phyloP scores from a whole-genome alignment of 2,797 vertebrate species.

The Pangasius macronema region DNA sequence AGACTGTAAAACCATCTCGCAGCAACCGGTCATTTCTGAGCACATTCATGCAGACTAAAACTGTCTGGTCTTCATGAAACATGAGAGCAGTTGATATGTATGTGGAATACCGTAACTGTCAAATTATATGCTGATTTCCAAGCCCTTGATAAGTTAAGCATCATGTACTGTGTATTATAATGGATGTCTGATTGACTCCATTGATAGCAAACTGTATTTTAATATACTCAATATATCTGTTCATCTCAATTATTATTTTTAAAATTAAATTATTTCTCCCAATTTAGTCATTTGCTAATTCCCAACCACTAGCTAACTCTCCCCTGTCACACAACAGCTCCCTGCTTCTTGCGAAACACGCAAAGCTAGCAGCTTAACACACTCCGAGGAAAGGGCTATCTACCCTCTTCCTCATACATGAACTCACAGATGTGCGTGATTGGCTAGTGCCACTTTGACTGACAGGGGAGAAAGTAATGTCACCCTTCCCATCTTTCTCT shows the following conservation, averaged over 20 bases:
- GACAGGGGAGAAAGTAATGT: not conserved
- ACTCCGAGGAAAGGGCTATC: not conserved
- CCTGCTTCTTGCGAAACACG: not conserved
- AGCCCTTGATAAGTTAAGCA: not conserved
- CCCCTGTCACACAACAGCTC: not conserved
- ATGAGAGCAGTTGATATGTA: not conserved
- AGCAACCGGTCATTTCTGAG: not conserved
- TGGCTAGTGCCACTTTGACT: not conserved
- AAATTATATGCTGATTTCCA: not conserved
- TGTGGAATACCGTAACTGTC: not conserved
- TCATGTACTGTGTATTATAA: not conserved
- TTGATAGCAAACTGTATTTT: not conserved
- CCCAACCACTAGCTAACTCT: not conserved
- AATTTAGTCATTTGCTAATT: not conserved
- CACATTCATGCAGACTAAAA: not conserved
- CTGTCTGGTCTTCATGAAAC: not conserved
- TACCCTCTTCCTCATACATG: not conserved
- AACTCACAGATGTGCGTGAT: not conserved
- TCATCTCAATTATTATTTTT: not conserved
- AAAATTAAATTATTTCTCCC: not conserved
- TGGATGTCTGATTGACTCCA: not conserved
- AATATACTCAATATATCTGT: not conserved
- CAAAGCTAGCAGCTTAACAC: not conserved
- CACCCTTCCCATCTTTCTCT: not conserved
- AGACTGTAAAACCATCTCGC: constrained; percentile 21